Percentiles rank a stretch among this genome's conserved stretches.
Conservation (phyloP, 2,797 vertebrate genomes). For the Morus bassanus region DNA sequence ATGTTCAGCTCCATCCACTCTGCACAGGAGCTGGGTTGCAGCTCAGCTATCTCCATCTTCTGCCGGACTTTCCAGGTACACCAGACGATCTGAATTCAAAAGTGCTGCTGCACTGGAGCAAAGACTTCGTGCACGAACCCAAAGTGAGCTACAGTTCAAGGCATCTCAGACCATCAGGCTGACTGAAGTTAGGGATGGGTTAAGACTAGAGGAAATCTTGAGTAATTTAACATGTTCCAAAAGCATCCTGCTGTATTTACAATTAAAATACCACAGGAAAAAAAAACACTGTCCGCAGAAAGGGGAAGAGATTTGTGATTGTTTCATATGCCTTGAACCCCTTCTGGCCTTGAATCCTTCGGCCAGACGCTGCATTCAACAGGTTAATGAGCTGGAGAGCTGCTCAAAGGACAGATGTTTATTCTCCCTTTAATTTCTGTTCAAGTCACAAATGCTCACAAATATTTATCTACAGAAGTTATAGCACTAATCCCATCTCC, state of each 20-base stretch:
- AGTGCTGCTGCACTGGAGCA: too few species aligned
- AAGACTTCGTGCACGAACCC: rapidly evolving
- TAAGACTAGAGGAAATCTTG: not conserved
- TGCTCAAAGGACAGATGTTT: not conserved
- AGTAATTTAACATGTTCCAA: not conserved
- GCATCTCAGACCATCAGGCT: not conserved
- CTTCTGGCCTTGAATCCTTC: not conserved
- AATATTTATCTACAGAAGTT: not conserved
- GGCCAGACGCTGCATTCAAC: not conserved
- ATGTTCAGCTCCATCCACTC: rapidly evolving
- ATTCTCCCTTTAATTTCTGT: not conserved
- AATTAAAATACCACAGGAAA: not conserved
- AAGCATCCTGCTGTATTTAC: not conserved
- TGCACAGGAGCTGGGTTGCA: not conserved
- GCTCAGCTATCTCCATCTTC: not conserved
- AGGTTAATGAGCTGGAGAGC: not conserved
- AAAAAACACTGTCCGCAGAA: not conserved
- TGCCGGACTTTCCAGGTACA: too few species aligned
- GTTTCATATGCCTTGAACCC: not conserved
- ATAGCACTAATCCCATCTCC: not conserved
- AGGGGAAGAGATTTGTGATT: not conserved
- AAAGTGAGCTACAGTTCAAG: rapidly evolving
- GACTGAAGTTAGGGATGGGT: not conserved
- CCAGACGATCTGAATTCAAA: rapidly evolving
- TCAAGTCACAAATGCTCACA: not conserved